These are phyloP conservation scores for Hololepta plana DNA, from an alignment of 2,888 invertebrate species.

Conservation along the genomic window DNA sequence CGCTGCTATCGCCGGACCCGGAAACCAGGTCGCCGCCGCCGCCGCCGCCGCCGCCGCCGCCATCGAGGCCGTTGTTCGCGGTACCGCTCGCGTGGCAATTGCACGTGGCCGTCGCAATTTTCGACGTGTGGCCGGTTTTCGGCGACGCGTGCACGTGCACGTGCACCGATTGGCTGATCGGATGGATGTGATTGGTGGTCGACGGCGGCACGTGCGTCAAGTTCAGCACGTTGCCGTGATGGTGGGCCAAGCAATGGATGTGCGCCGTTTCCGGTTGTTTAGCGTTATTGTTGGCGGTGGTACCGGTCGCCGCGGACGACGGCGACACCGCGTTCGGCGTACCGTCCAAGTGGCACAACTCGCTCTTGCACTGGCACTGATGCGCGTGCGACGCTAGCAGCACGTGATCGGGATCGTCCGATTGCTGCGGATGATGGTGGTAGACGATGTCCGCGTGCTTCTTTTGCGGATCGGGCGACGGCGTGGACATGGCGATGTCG, in stretches of 20 bases:
- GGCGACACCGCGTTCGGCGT: slow-evolving; percentile 10
- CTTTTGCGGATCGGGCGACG: slow-evolving; percentile 21
- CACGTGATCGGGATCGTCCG: no score
- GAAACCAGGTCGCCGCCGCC: slow-evolving; percentile 20
- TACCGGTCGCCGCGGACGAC: slow-evolving; percentile 15
- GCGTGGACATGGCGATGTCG: slow-evolving; percentile 17
- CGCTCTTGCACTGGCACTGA: slow-evolving; percentile 18
- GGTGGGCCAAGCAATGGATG: slow-evolving; percentile 11
- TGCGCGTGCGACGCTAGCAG: slow-evolving; percentile 18
- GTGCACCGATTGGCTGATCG: slow-evolving; percentile 17
- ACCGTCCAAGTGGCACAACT: slow-evolving; percentile 16
- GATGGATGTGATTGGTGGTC: slow-evolving; percentile 17
- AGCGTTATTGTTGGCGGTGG: slow-evolving; percentile 3
- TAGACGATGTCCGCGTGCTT: slow-evolving; percentile 21
- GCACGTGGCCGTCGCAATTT: slow-evolving; percentile 16
- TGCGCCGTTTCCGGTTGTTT: slow-evolving; percentile 8
- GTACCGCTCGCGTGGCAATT: slow-evolving; percentile 23
- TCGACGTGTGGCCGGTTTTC: slow-evolving; percentile 15
- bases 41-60: slow-evolving; percentile 13
- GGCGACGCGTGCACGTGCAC: slow-evolving; percentile 21
- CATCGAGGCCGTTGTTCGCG: no score
- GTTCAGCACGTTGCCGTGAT: slow-evolving; percentile 14
- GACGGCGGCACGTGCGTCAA: slow-evolving; percentile 13
- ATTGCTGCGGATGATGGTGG: no score
- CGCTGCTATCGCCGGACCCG: no score